Percentiles rank a stretch among this genome's conserved stretches.
Conservation (phyloP, 2,797 vertebrate genomes). For the Sylvia borin region DNA sequence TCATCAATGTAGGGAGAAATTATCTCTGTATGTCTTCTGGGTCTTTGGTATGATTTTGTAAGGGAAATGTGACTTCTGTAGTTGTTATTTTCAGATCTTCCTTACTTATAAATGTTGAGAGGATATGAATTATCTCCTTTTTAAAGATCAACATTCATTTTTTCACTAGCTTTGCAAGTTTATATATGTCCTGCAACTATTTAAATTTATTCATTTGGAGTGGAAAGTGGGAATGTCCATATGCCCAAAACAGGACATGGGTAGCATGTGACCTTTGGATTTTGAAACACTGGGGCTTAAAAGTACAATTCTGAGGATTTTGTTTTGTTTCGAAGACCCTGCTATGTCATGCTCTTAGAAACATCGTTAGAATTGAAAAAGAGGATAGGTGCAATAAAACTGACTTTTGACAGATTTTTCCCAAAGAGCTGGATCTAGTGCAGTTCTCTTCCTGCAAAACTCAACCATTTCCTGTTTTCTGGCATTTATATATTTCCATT, state of each 20-base stretch:
- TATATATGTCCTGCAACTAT: neutral
- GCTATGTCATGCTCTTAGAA: neutral
- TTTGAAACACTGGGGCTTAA: neutral
- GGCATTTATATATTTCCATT: neutral
- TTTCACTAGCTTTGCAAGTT: neutral
- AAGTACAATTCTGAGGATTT: neutral
- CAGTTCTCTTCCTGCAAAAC: neutral
- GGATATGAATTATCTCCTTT: neutral
- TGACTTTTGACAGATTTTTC: neutral
- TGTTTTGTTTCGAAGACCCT: neutral
- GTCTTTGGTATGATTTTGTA: neutral
- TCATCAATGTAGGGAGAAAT: neutral
- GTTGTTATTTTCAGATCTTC: neutral
- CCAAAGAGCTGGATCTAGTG: neutral
- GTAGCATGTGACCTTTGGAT: neutral
- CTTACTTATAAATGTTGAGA: neutral
- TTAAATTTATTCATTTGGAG: neutral
- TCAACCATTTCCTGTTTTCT: neutral
- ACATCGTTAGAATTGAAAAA: neutral
- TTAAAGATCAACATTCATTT: neutral
- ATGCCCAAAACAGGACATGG: neutral
- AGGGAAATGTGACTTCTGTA: neutral
- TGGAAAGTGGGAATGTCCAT: neutral
- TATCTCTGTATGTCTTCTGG: neutral
- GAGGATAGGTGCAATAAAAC: neutral